Evolutionary conservation across 37 sponge, comb jelly and placozoan genomes (phyloP).

Genomic region (Beroe forskalii): DNA sequence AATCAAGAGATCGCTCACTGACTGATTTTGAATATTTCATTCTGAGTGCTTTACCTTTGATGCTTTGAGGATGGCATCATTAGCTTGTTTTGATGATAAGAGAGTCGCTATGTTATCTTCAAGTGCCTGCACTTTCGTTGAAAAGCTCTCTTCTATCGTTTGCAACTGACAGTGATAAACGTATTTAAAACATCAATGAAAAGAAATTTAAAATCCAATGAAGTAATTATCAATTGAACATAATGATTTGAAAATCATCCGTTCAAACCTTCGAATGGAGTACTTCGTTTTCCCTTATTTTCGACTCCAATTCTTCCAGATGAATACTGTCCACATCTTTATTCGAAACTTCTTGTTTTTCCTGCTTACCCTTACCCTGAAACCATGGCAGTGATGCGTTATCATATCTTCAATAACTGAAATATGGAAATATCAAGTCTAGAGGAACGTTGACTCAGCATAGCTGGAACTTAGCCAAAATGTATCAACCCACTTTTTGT

Average conservation of each 20-base stretch:
- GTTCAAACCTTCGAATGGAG: constrained; percentile 40
- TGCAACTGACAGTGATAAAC: constrained; percentile 18
- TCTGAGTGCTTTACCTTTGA: constrained; percentile 45
- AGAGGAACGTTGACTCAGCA: too few species aligned
- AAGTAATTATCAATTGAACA: background rate
- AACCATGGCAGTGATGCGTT: too few species aligned
- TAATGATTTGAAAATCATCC: background rate
- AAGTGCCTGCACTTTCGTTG: background rate
- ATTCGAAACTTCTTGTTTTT: background rate
- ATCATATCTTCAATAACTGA: too few species aligned
- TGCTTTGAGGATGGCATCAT: constrained; percentile 20
- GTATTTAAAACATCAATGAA: too few species aligned
- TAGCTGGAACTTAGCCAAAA: too few species aligned
- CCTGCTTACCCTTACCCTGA: constrained; percentile 45
- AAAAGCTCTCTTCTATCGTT: constrained; percentile 41
- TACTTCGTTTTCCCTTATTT: constrained; percentile 47
- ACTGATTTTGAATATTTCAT: too few species aligned
- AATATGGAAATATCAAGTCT: too few species aligned
- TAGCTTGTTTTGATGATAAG: background rate
- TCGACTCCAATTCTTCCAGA: constrained; percentile 51
- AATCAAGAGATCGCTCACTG: too few species aligned
- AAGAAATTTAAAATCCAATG: too few species aligned
- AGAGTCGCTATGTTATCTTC: constrained; percentile 4
- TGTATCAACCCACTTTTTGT: too few species aligned
- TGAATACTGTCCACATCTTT: constrained; percentile 53